Conservation (phyloP, 2,797 vertebrate species). For the Sciurus vulgaris region DNA sequence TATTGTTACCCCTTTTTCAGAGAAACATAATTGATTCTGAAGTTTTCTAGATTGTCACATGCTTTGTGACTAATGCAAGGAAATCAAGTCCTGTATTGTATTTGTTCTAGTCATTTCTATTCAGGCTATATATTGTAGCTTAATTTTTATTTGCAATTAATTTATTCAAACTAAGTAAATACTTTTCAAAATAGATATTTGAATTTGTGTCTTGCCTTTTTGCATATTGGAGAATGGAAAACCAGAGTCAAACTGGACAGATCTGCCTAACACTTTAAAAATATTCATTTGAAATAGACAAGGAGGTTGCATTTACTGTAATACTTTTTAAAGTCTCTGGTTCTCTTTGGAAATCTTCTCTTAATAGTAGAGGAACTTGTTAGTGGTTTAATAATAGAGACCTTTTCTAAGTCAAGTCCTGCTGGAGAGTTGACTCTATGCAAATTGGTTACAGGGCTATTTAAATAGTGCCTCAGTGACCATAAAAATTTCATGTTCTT, state of each 20-base stretch:
- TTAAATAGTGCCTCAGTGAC: neutral
- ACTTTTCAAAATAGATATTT: constrained; percentile 87
- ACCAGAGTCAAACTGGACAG: constrained; percentile 26
- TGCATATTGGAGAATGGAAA: constrained; percentile 54
- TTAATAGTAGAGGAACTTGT: constrained; percentile 23
- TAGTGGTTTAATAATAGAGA: neutral
- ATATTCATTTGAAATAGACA: neutral
- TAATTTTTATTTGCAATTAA: constrained; percentile 91
- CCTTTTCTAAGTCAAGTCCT: constrained; percentile 30
- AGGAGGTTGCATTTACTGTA: constrained; percentile 25
- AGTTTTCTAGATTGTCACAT: constrained; percentile 86
- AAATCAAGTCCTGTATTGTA: constrained; percentile 87
- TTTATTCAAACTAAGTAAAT: constrained; percentile 91
- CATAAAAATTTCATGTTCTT: constrained; percentile 40
- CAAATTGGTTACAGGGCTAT: neutral
- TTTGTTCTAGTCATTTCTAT: constrained; percentile 89
- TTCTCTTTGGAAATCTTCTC: constrained; percentile 57
- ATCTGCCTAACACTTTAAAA: neutral
- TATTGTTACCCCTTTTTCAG: constrained; percentile 88
- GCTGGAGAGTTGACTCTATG: neutral
- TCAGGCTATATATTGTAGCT: constrained; percentile 88
- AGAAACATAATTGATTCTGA: constrained; percentile 86
- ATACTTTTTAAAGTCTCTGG: neutral
- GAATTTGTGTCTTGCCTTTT: constrained; percentile 81
- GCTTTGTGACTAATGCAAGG: constrained; percentile 87